Evolutionary conservation across 1,140 invertebrate species (phyloP).

Genomic region (Euura lappo): DNA sequence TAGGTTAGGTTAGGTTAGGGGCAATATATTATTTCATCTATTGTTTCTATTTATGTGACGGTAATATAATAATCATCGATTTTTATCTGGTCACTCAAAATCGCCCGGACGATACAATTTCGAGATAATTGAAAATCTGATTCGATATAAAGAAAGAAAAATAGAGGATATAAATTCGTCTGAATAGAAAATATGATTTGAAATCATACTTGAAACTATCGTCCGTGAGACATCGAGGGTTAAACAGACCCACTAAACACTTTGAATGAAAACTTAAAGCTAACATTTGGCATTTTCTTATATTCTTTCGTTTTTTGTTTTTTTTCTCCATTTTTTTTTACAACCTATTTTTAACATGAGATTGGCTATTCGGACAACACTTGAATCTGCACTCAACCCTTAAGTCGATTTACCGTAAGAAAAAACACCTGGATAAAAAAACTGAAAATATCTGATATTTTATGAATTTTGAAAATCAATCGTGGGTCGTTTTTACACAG

Average conservation of each 20-base stretch:
- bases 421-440: too few species aligned
- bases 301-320: neutral
- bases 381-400: too few species aligned
- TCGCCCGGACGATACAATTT: neutral
- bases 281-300: slow-evolving; percentile 28
- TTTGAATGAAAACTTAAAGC: slow-evolving; percentile 16
- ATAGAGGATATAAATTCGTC: too few species aligned
- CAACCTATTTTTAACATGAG: too few species aligned
- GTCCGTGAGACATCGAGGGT: slow-evolving; percentile 2
- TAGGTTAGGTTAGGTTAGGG: neutral
- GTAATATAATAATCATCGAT: neutral
- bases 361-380: too few species aligned
- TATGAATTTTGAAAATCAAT: too few species aligned
- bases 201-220: neutral
- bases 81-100: neutral
- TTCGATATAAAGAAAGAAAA: too few species aligned
- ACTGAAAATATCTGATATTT: too few species aligned
- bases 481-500: too few species aligned
- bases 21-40: neutral
- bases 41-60: neutral
- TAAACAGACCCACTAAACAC: neutral
- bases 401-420: too few species aligned
- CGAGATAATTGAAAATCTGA: too few species aligned
- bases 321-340: neutral
- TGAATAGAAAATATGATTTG: too few species aligned